A percentile compares a stretch with the other conserved stretches of the same genome.
Conservation (phyloP, 2,113 vertebrate genomes). For the Menidia beryllina region DNA sequence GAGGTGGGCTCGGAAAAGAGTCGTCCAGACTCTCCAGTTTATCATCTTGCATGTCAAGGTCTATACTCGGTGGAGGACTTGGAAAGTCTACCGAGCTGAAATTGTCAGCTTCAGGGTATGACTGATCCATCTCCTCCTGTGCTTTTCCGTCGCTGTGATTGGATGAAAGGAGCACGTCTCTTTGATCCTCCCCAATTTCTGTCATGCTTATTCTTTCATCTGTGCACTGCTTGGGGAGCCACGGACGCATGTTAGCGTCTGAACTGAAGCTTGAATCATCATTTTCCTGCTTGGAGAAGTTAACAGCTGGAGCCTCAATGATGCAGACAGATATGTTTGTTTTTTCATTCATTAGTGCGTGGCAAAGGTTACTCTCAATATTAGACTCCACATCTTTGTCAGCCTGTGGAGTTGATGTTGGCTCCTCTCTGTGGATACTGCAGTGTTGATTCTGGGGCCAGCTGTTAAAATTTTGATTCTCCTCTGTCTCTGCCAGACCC, state of each 20-base stretch:
- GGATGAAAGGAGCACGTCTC: conserved; percentile 28
- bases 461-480: conserved; percentile 79
- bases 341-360: conserved; percentile 28
- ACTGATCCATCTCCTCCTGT: conserved; percentile 43
- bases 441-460: conserved; percentile 61
- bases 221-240: not conserved
- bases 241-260: conserved; percentile 32
- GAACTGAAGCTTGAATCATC: conserved; percentile 37
- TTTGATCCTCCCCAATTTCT: conserved; percentile 41
- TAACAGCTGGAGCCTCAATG: conserved; percentile 35
- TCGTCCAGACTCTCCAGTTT: conserved; percentile 78
- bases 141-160: conserved; percentile 50
- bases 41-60: conserved; percentile 78
- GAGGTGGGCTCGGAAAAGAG: conserved; percentile 79
- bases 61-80: conserved; percentile 76
- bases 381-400: conserved; percentile 26
- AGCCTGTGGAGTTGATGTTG: conserved; percentile 12
- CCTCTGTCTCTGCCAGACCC: conserved; percentile 53
- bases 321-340: conserved; percentile 49
- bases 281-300: conserved; percentile 50
- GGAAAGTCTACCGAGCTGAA: conserved; percentile 81
- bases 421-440: conserved; percentile 32
- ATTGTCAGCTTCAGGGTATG: conserved; percentile 64
- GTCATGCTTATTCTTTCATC: conserved; percentile 37
- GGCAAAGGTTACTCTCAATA: conserved; percentile 37